Conservation (phyloP, 2,113 vertebrate genomes). For the Scartelaos histophorus region DNA sequence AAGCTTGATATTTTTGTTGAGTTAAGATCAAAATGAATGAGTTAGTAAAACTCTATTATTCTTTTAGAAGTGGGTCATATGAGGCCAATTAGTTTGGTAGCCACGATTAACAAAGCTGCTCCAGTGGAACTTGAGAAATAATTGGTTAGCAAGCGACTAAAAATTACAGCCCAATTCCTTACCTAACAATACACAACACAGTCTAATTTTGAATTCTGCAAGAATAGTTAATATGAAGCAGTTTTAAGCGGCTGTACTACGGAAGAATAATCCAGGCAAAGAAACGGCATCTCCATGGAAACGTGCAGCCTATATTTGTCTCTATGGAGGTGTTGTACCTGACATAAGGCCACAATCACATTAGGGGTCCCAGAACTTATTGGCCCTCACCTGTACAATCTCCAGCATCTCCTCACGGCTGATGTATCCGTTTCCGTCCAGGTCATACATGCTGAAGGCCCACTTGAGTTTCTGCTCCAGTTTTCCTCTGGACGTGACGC, state of each 20-base stretch:
- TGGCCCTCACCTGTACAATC: conserved; percentile 88
- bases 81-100: neutral
- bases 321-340: too few species aligned
- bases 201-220: neutral
- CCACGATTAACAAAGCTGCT: neutral
- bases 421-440: conserved; percentile 98
- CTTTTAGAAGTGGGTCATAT: neutral
- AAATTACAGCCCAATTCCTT: neutral
- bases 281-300: neutral
- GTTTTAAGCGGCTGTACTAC: too few species aligned
- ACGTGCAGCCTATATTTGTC: too few species aligned
- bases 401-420: conserved; percentile 99
- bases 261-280: neutral
- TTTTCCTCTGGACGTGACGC: conserved; percentile 94
- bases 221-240: neutral
- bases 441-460: conserved; percentile 99
- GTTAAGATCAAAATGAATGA: neutral
- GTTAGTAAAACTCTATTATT: neutral
- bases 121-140: neutral
- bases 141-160: neutral
- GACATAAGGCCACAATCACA: too few species aligned
- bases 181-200: neutral
- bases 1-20: neutral
- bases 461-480: conserved; percentile 99
- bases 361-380: too few species aligned